Base-by-base conservation (phyloP, 92 coral and sea anemone species). In the Desmophyllum pertusum region DNA sequence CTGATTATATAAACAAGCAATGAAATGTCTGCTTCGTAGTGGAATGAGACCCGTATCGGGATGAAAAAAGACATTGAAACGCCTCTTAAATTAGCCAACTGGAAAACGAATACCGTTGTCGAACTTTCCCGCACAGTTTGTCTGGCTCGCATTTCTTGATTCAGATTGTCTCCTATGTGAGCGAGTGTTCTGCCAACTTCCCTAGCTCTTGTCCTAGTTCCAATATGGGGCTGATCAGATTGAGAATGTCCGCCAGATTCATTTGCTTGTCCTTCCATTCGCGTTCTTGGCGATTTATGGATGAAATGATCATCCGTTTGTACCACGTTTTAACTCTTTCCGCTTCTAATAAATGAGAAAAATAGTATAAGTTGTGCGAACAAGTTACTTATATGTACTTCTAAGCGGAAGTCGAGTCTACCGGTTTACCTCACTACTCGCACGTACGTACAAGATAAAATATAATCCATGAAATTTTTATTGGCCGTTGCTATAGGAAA, bases 171-270 rank as follows among this genome's bases (percentile, higher is more conserved):
- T 71, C 86, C 86, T 8, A 82, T 72, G 27, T 46, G 30, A 73
- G 86, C 86, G 40, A 82, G 36, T 27, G 70, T 25, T 59, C 86
- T 82, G 30, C 86, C 86, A 70, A 48, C 51, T 27, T 82, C 79
- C 27, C 86, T 67, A 6, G 38, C n/a, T 31, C 36, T 25, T 29
- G 55, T 50, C 51, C 31, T 15, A n/a, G n/a, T n/a, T 40, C 36
- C 4, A 46, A 18, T 51, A 46, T 69, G 15, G 33, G 25, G 15
- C 0, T 17, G 25, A 36, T 67, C 73, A 37, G 23, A 35, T 36
- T 38, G 42, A 21, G 45, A 67, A 38, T 36, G 42, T 37, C 18
- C 73, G 43, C 43, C 42, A 6, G 73, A 67, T 21, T 67, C 25
- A 27, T 17, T 19, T 67, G 40, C 17, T 8, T 67, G 42, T 37